Evolutionary conservation across 2,797 vertebrate genomes (phyloP).

Genomic region (Typhlichthys eigenmanni): DNA sequence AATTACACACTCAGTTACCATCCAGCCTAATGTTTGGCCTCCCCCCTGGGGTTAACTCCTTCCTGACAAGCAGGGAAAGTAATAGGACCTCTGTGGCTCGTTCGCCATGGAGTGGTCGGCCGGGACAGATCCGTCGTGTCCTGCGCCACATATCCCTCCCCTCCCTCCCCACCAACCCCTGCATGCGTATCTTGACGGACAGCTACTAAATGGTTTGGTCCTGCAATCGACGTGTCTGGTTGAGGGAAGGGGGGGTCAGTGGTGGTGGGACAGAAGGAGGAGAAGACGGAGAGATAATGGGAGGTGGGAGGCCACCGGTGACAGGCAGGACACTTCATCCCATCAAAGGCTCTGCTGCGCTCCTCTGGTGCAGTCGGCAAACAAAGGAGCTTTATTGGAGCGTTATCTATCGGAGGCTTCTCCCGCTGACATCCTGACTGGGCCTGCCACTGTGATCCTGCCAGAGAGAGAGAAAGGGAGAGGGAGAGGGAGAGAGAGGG

Average conservation of each 20-base stretch:
- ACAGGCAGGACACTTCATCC: constrained; percentile 61
- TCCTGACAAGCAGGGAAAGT: constrained; percentile 81
- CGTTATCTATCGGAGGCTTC: constrained; percentile 62
- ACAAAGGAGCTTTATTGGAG: constrained; percentile 67
- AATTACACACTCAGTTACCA: constrained; percentile 98
- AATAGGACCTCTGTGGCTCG: constrained; percentile 74
- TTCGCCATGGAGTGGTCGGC: constrained; percentile 66
- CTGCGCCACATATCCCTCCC: constrained; percentile 32
- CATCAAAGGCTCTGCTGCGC: constrained; percentile 59
- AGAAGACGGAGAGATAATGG: constrained; percentile 49
- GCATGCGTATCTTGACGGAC: constrained; percentile 29
- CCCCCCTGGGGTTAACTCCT: constrained; percentile 74
- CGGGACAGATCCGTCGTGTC: constrained; percentile 62
- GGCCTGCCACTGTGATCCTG: constrained; percentile 35
- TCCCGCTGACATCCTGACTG: constrained; percentile 63
- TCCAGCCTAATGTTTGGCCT: constrained; percentile 79
- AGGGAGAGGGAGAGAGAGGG: constrained; percentile 11
- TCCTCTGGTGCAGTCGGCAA: constrained; percentile 49
- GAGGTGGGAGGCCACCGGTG: constrained; percentile 57
- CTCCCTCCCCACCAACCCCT: constrained; percentile 39
- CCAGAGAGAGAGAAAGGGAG: constrained; percentile 39
- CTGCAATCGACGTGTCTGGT: constrained; percentile 23
- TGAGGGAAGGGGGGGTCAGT: neutral
- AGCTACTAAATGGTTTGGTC: constrained; percentile 57
- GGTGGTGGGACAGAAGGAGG: constrained; percentile 35